Percentiles rank a stretch among this genome's conserved stretches.
These are phyloP conservation scores for Onychomys arenicola DNA, from an alignment of 2,797 vertebrate species.

Conservation along the genomic window DNA sequence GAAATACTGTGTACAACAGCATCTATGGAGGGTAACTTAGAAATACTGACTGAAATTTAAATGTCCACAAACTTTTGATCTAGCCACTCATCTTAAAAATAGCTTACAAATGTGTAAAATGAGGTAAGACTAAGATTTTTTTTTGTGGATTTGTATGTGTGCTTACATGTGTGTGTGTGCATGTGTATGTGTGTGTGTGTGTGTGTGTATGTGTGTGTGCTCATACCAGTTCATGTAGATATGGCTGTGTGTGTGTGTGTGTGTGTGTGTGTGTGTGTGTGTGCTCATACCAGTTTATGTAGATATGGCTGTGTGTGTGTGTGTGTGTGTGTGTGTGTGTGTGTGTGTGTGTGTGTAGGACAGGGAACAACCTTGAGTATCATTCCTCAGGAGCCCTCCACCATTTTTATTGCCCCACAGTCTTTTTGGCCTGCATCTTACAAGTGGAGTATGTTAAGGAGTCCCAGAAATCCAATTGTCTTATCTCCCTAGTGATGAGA, in stretches of 20 bases:
- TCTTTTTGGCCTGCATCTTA: background rate
- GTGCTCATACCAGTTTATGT: too few species aligned
- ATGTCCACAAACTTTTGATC: background rate
- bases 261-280: too few species aligned
- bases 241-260: too few species aligned
- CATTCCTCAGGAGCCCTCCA: background rate
- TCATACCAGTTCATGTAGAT: background rate
- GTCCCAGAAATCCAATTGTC: background rate
- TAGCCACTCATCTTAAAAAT: slow-evolving; percentile 25
- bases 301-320: background rate
- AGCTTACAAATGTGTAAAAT: background rate
- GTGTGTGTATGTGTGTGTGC: background rate
- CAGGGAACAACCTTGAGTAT: background rate
- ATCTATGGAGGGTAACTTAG: background rate
- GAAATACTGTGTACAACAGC: background rate
- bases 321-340: background rate
- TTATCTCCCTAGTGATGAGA: background rate
- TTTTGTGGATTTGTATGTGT: background rate
- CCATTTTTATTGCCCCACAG: too few species aligned
- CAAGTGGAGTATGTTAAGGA: background rate
- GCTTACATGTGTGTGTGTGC: background rate
- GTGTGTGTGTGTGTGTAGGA: background rate
- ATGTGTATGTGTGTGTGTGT: background rate
- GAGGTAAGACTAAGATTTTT: background rate
- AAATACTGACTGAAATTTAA: slow-evolving; percentile 1